Evolutionary conservation across 2,797 vertebrate species (phyloP).

Genomic region (Lepilemur ruficaudatus): DNA sequence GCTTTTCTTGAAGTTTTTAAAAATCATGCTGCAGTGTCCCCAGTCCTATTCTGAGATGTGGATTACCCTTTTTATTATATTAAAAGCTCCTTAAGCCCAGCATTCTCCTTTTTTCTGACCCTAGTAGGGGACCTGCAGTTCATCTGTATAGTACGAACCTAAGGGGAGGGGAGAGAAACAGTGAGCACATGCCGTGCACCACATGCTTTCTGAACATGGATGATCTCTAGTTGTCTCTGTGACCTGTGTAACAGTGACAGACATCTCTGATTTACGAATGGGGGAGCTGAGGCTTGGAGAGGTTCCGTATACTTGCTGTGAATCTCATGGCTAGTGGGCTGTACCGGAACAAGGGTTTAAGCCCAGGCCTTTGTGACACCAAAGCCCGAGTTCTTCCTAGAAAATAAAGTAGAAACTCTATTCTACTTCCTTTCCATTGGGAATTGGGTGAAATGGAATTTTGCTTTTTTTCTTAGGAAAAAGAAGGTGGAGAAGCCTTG

Average conservation of each 20-base stretch:
- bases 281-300: not conserved
- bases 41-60: not conserved
- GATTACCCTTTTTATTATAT: not conserved
- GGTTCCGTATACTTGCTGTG: not conserved
- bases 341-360: not conserved
- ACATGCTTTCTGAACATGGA: not conserved
- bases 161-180: not conserved
- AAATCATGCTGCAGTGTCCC: not conserved
- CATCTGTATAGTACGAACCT: not conserved
- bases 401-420: not conserved
- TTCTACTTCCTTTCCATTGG: not conserved
- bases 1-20: not conserved
- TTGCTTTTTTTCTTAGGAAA: conserved; percentile 3
- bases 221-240: not conserved
- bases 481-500: not conserved
- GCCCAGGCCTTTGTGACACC: not conserved
- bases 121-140: fast-evolving
- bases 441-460: not conserved
- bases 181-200: fast-evolving
- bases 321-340: not conserved
- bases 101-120: not conserved
- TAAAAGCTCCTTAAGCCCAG: not conserved
- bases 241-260: not conserved
- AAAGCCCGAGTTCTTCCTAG: not conserved
- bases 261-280: not conserved